Base-by-base conservation (phyloP, 2,797 vertebrate species). In the Eulemur mongoz region DNA sequence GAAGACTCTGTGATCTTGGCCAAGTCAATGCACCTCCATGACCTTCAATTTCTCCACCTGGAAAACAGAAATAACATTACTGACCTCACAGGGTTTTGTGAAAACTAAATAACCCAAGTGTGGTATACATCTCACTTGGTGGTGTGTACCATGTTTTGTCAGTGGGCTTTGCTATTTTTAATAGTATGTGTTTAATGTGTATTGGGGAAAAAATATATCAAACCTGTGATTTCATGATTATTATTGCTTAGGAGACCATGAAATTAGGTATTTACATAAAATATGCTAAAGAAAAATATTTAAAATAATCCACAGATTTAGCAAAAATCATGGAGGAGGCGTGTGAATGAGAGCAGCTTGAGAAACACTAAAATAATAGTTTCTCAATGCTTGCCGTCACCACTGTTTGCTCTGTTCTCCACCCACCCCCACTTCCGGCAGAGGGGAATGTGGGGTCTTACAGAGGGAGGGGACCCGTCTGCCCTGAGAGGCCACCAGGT, bases 1-100 rank as follows among this genome's bases (percentile, higher is more conserved):
- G 48, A 96, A 94, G 83, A 65, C 61, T 89, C 35, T 1, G 25
- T 95, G 93, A 96, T 94, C 82, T 95, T 91, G 75, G 82, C 45
- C 52, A 57, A 95, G 96, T 89, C 91, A 79, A 0, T 35, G 91
- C 83, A 72, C 81, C 90, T 90, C 92, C 89, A 63, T 48, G 73
- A 89, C 80, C 86, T 86, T 95, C 80, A 38, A 3, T 57, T 70
- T 91, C 88, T 63, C 76, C 35, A 69, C 45, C 57, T 72, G 27
- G 57, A 20, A 96, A 79, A 40, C 32, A n/a, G 48, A 89, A 87
- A 87, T 63, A 52, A 54, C 45, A 61, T 89, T 14, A 57, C 7
- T 84, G 52, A 78, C 38, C 79, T 73, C 48, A n/a, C 0, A 73
- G 57, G 40, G 32, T 63, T 79, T 75, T 95, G 73, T n/a, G 63